Conservation (phyloP, 2,888 invertebrate genomes). For the Seira musarum region DNA sequence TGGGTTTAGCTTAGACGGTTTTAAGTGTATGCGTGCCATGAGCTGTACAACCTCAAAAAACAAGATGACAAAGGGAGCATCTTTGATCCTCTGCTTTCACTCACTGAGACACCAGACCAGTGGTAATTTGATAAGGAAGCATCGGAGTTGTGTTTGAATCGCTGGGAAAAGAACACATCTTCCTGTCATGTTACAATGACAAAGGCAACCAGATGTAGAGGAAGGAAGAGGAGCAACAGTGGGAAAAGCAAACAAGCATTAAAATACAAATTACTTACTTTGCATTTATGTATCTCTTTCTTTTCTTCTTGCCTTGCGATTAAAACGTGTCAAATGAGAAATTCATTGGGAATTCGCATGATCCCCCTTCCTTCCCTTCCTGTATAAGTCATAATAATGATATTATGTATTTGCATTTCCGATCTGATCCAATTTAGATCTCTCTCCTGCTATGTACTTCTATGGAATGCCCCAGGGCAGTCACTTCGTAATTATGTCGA, state of each 20-base stretch:
- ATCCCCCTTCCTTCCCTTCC: too few relatives aligned
- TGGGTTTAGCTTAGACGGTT: not conserved
- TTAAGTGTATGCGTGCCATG: not conserved
- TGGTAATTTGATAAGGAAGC: not conserved
- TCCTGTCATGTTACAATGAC: not conserved
- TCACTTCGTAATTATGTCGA: too few relatives aligned
- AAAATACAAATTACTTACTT: not conserved
- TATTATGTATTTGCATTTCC: too few relatives aligned
- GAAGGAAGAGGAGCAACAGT: not conserved
- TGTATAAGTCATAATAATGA: too few relatives aligned
- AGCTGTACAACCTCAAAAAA: not conserved
- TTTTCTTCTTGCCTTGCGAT: not conserved
- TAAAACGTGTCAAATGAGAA: not conserved
- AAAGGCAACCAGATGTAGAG: not conserved
- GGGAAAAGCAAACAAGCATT: not conserved
- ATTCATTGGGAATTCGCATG: not conserved
- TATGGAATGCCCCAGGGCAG: too few relatives aligned
- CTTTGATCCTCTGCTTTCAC: slow-evolving; percentile 7
- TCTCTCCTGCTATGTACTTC: too few relatives aligned
- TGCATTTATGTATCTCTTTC: not conserved
- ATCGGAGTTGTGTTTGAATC: not conserved
- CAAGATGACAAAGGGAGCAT: not conserved
- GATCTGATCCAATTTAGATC: too few relatives aligned
- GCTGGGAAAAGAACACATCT: not conserved
- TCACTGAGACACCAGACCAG: too few relatives aligned